Base-by-base conservation (phyloP, 2,888 invertebrate genomes). In the Chrysomela aeneicollis region DNA sequence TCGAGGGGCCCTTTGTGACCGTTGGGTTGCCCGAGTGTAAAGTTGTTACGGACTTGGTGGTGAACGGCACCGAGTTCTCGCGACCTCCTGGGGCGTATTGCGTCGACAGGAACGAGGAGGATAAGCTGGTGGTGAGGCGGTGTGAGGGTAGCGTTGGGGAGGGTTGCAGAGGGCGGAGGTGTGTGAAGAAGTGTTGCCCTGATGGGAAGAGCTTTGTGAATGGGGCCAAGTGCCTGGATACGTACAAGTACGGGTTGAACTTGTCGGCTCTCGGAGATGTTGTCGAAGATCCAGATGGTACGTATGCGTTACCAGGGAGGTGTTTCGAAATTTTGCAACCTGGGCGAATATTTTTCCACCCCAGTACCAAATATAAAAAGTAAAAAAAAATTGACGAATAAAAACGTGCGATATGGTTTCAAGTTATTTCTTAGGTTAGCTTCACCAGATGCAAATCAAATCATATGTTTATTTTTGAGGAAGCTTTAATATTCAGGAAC, bases 141-240 rank as follows among this genome's bases (percentile, higher is more conserved):
- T 80, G 79, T 61, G 68, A 69, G 26, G 65, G 70, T 6, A 61
- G 72, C 49, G 68, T 71, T 10, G 64, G 73, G 5, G 51, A 74
- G 3, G 52, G 74, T 59, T 79, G 79, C 49, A 69, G 73, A 3
- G 30, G 51, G 1, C 71, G 71, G 21, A 74, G 70, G 68, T 85
- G 86, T 68, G 67, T 87, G 1, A 83, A 82, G 59, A 87, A 87
- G 75, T 87, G 87, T 71, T 87, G 87, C 71, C 85, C 85, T 1
- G 80, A 85, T 26, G 87, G 87, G n/a, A 74, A 86, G 47, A 85
- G 87, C 71, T 87, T 79, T 63, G 78, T 78, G 9, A 72, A 73
- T 50, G 76, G 74, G 21, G 52, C 70, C 0, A 64, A 53, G 8
- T 81, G 81, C 68, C 50, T 53, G n/a, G 70, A 73, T 53, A 77